Percentiles rank a stretch among this genome's conserved stretches.
These are phyloP conservation scores for Lycaena phlaeas DNA, from an alignment of 2,888 invertebrate species.

Conservation along the genomic window DNA sequence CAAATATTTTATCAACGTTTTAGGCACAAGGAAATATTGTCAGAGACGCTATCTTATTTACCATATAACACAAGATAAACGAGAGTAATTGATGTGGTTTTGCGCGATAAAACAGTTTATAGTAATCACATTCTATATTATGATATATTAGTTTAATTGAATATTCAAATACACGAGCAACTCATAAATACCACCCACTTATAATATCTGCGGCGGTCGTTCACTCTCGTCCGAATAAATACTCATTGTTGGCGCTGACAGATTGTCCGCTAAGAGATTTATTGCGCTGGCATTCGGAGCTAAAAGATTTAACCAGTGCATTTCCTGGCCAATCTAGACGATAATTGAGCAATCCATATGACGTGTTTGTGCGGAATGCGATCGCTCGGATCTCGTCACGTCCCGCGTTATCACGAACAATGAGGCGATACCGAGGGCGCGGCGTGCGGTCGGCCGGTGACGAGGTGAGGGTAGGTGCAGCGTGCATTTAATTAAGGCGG, in stretches of 20 bases:
- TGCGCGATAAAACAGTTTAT: too few relatives aligned
- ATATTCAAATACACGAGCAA: background rate
- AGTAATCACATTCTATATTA: too few relatives aligned
- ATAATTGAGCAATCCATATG: slow-evolving; percentile 4
- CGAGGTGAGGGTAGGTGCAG: slow-evolving; percentile 45
- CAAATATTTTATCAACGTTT: background rate
- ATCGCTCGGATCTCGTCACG: background rate
- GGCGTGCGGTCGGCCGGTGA: slow-evolving; percentile 20
- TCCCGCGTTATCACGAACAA: slow-evolving; percentile 14
- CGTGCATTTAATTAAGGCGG: slow-evolving; percentile 67
- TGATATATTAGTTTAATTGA: background rate
- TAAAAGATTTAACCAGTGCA: slow-evolving; percentile 8
- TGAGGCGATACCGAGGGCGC: slow-evolving; percentile 20
- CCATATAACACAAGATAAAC: background rate
- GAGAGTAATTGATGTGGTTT: background rate
- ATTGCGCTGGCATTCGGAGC: slow-evolving; percentile 18
- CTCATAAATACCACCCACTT: slow-evolving; percentile 22
- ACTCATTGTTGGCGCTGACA: slow-evolving; percentile 26
- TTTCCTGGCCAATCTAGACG: background rate
- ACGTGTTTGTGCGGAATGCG: background rate
- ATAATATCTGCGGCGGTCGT: slow-evolving; percentile 29
- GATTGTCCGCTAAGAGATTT: slow-evolving; percentile 19
- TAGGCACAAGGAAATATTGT: background rate
- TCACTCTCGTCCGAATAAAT: slow-evolving; percentile 29
- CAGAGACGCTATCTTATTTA: background rate